Evolutionary conservation across 2,113 vertebrate genomes (phyloP), one percentile per base, ranked within the genome.

Genomic region (Bolborhynchus lineola): DNA sequence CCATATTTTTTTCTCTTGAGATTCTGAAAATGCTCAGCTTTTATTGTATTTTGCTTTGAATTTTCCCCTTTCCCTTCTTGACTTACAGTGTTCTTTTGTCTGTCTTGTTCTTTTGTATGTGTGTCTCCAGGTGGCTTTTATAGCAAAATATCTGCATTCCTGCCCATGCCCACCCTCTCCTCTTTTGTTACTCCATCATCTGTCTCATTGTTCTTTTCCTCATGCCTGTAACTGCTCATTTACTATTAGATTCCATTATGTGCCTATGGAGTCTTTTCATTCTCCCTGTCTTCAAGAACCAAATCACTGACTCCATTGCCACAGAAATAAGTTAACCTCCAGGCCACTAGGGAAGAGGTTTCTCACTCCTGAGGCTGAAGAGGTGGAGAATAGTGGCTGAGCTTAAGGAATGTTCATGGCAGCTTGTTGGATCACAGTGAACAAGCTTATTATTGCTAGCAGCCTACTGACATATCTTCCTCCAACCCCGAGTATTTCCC

Each of bases 91-190:
- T 83, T 79, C 82, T 97, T 96, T 95, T 87, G 74, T 95, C 76
- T 86, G 88, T 94, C 93, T 86, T 93, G 79, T 88, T 95, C 93
- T 93, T 94, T 94, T 92, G 44, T 94, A 44, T 64, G 31, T 57
- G 57, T 89, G 77, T 87, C 93, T 95, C 93, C 91, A 95, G 96
- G 93, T 96, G 84, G 91, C 74, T 97, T 92, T 89, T 90, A 72
- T 25, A 87, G 72, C 78, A 83, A 88, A 91, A 84, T 50, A 88
- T 82, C 79, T 78, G 42, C 77, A 92, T 89, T 84, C 50, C 85
- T 78, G 63, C 72, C 46, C 85, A 77, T 90, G 71, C 78, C 70
- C 63, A 60, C 19, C 49, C 57, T 79, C 82, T 75, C 76, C 78
- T 55, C 65, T 84, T 95, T 90, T 84, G 55, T 74, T 82, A 41